Evolutionary conservation across 1,140 invertebrate genomes (phyloP).

Genomic region (Chrysoperla carnea): DNA sequence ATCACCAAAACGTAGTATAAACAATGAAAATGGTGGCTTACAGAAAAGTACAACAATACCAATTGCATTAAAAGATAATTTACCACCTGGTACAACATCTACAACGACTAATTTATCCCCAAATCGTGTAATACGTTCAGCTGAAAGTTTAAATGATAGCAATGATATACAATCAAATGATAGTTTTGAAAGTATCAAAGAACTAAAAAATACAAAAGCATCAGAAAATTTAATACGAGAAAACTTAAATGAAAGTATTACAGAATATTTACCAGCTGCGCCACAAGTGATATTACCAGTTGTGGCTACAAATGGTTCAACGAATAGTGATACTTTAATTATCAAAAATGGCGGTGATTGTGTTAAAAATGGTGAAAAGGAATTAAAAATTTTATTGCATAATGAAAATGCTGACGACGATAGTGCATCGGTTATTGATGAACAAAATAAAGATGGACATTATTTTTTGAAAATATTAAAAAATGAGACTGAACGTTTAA

Average conservation of each 20-base stretch:
- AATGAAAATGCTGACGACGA: conserved; percentile 9
- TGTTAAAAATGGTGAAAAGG: conserved; percentile 3
- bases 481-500: conserved; percentile 47
- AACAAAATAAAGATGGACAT: conserved; percentile 40
- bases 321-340: conserved; percentile 13
- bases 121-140: background rate
- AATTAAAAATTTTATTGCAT: conserved; percentile 9
- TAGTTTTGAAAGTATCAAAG: background rate
- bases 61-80: background rate
- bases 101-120: background rate
- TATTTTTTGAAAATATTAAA: conserved; percentile 59
- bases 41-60: conserved; percentile 2
- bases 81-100: background rate
- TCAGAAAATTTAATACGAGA: too few relatives aligned
- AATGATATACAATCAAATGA: background rate
- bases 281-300: conserved; percentile 28
- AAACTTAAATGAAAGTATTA: conserved; percentile 2
- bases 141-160: background rate
- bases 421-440: conserved; percentile 9
- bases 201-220: background rate
- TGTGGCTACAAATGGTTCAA: conserved; percentile 17
- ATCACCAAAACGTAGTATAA: conserved; percentile 29
- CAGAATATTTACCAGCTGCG: conserved; percentile 27
- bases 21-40: background rate
- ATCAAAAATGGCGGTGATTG: background rate